A percentile compares a stretch with the other conserved stretches of the same genome.
Evolutionary conservation across 1,140 invertebrate species (phyloP).

Genomic region (Temnothorax longispinosus): DNA sequence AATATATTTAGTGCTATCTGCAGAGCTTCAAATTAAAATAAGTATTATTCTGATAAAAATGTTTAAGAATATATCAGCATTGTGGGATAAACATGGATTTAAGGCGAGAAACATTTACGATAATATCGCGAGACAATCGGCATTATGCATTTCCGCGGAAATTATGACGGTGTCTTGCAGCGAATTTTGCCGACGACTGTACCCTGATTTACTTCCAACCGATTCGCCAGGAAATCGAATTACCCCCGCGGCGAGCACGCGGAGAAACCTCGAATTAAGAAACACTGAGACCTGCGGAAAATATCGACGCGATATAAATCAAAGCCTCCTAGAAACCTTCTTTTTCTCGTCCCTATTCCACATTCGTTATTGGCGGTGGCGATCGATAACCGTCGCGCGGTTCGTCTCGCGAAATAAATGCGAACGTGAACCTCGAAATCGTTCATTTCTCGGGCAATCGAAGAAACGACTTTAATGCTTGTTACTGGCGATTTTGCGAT

Average conservation of each 20-base stretch:
- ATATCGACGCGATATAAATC: conserved; percentile 85
- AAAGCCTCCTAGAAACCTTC: conserved; percentile 80
- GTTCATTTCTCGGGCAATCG: conserved; percentile 46
- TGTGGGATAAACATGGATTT: conserved; percentile 12
- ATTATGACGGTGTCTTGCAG: conserved; percentile 53
- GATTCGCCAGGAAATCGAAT: conserved; percentile 84
- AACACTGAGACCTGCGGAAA: conserved; percentile 84
- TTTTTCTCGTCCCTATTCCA: conserved; percentile 73
- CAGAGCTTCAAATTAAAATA: neutral
- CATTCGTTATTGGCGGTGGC: conserved; percentile 66
- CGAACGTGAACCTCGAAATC: conserved; percentile 18
- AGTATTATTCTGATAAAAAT: neutral
- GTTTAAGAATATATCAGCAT: neutral
- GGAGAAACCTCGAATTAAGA: conserved; percentile 84
- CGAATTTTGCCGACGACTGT: conserved; percentile 78
- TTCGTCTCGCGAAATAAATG: conserved; percentile 30
- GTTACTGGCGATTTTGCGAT: conserved; percentile 36
- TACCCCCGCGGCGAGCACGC: conserved; percentile 77
- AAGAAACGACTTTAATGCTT: conserved; percentile 42
- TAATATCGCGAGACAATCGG: conserved; percentile 1
- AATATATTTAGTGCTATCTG: neutral
- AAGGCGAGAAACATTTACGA: neutral
- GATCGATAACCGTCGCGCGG: conserved; percentile 61
- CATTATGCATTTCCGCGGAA: conserved; percentile 53
- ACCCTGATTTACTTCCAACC: conserved; percentile 83